Evolutionary conservation across 1,140 invertebrate species (phyloP).

Genomic region (Pogonomyrmex barbatus): DNA sequence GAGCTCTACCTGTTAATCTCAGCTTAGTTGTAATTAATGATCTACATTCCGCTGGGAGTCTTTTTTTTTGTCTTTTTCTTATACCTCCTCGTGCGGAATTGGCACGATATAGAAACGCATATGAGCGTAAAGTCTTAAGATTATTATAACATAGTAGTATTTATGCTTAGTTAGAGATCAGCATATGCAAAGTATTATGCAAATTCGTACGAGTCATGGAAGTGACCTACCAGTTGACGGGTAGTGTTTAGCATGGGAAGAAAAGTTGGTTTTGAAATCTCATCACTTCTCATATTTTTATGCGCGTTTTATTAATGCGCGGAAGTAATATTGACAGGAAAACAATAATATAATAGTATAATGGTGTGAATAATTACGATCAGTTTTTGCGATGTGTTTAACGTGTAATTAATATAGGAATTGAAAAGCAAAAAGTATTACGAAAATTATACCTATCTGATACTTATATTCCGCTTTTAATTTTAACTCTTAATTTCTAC

Average conservation of each 20-base stretch:
- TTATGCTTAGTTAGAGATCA: background rate
- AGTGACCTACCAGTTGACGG: constrained; percentile 10
- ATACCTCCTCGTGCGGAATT: background rate
- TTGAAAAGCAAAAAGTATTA: background rate
- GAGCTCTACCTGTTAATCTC: constrained; percentile 79
- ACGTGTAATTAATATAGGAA: constrained; percentile 4
- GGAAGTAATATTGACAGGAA: background rate
- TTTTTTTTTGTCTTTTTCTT: constrained; percentile 40
- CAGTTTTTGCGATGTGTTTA: background rate
- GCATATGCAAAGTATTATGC: constrained; percentile 19
- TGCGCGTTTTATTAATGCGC: background rate
- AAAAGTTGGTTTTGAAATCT: constrained; percentile 21
- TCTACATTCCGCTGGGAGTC: constrained; percentile 49
- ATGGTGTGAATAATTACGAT: background rate
- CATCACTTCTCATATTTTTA: background rate
- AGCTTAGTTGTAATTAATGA: constrained; percentile 76
- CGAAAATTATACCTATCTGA: background rate
- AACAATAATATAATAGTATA: background rate
- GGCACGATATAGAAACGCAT: background rate
- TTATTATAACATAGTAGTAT: constrained; percentile 27
- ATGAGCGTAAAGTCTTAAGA: background rate
- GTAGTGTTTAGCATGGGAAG: background rate
- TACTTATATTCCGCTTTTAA: background rate
- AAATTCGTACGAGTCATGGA: constrained; percentile 12
- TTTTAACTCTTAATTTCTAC: background rate